Base-by-base conservation (phyloP, 2,797 vertebrate genomes). In the Macropodus opercularis region DNA sequence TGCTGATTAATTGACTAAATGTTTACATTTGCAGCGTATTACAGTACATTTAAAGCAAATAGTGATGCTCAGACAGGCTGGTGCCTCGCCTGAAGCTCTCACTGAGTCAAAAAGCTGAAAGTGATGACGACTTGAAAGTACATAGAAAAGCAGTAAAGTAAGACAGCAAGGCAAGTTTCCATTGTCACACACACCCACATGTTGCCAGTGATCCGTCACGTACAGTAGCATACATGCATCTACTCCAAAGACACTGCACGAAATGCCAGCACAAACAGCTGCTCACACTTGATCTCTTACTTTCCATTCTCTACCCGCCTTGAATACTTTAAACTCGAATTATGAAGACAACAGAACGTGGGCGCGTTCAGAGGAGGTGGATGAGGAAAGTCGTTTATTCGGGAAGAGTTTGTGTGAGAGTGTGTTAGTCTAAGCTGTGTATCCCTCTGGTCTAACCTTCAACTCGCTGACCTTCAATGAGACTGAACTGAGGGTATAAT, bases 401-500 rank as follows among this genome's bases (percentile, higher is more conserved):
- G n/a, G 47, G 8, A 8, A 54, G 35, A 56, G 43, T 56, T 57
- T 4, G 8, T 43, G 17, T 57, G n/a, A n/a, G n/a, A n/a, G n/a
- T 19, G 8, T 57, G 53, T 72, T 58, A 73, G 70, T 72, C 58
- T 60, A 75, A 84, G 71, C 63, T 34, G 52, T 65, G 41, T 44
- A 63, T 18, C 59, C 49, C 31, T 23, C 55, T 49, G 63, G 44
- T 60, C 74, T 49, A 57, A 56, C 53, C 57, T 23, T 14, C 34
- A 18, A 43, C 47, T 79, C 72, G 32, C 58, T 58, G 70, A 58
- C 69, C n/a, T n/a, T n/a, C n/a, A n/a, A n/a, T n/a, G 76, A 47
- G 63, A 73, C 81, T 59, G 54, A 84, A 84, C 56, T 15, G 54
- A 72, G 80, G 72, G 69, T 53, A 48, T 43, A 54, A 85, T 89